A percentile compares a stretch with the other conserved stretches of the same genome.
Evolutionary conservation across 2,113 vertebrate genomes (phyloP).

Genomic region (Corythaeola cristata): DNA sequence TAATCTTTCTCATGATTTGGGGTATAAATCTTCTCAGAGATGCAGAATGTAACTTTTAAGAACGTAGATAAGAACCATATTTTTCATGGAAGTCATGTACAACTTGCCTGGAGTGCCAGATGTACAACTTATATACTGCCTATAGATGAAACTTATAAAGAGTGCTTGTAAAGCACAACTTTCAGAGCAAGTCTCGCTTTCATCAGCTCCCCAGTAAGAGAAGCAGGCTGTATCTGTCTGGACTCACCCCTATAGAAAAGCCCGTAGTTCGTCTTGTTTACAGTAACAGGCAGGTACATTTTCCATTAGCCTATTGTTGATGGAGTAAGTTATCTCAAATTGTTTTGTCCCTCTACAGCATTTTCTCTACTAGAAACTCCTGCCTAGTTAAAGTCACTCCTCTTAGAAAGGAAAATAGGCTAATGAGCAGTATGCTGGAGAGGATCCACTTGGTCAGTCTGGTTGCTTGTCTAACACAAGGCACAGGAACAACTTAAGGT

Average conservation of each 20-base stretch:
- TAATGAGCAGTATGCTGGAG: background rate
- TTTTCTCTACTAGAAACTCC: background rate
- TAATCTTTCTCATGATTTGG: background rate
- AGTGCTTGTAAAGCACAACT: background rate
- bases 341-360: background rate
- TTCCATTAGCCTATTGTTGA: background rate
- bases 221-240: background rate
- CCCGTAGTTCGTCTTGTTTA: background rate
- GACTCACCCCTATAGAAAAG: background rate
- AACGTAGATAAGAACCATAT: background rate
- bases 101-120: background rate
- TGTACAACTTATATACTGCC: background rate
- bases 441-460: background rate
- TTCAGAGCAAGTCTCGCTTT: background rate
- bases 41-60: background rate
- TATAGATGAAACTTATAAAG: background rate
- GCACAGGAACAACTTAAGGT: background rate
- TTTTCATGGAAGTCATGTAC: background rate
- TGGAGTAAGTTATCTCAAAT: background rate
- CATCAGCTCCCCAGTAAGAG: background rate
- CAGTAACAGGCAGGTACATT: background rate
- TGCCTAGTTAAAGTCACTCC: background rate
- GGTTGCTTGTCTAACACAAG: background rate
- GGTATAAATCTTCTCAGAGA: background rate
- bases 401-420: background rate